A percentile compares a stretch with the other conserved stretches of the same genome.
Evolutionary conservation across 1,140 invertebrate species (phyloP).

Genomic region (Dolichoris vasculosae): DNA sequence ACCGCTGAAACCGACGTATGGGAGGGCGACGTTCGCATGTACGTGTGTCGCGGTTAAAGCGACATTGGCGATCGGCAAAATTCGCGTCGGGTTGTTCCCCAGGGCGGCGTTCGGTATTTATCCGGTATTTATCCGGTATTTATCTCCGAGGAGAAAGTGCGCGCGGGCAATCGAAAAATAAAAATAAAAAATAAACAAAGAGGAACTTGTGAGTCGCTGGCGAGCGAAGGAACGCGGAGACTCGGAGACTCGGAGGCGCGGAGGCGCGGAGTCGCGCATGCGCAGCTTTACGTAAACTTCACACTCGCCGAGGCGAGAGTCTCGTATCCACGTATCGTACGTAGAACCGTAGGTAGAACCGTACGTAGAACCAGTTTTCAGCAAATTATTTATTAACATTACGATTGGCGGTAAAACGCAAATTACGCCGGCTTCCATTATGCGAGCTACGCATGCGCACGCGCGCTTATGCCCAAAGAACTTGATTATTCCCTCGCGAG

Average conservation of each 20-base stretch:
- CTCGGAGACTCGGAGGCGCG: too few relatives aligned
- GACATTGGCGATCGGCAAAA: too few relatives aligned
- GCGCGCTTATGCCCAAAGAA: conserved; percentile 6
- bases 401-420: conserved; percentile 35
- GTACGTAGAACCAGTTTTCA: conserved; percentile 28
- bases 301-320: background rate
- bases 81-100: too few relatives aligned
- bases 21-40: too few relatives aligned
- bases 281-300: conserved; percentile 33
- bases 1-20: too few relatives aligned
- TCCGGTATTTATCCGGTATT: too few relatives aligned
- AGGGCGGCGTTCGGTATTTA: too few relatives aligned
- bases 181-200: conserved; percentile 14
- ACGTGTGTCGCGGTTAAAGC: too few relatives aligned
- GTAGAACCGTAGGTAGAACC: background rate
- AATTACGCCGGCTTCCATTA: conserved; percentile 23
- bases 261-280: too few relatives aligned
- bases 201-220: background rate
- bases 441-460: background rate
- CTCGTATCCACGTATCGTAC: background rate
- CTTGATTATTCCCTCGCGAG: conserved; percentile 19
- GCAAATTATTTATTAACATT: conserved; percentile 47
- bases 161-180: background rate
- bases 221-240: too few relatives aligned
- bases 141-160: conserved; percentile 29